Conservation (phyloP, 2,797 vertebrate species). For the Pampus argenteus region DNA sequence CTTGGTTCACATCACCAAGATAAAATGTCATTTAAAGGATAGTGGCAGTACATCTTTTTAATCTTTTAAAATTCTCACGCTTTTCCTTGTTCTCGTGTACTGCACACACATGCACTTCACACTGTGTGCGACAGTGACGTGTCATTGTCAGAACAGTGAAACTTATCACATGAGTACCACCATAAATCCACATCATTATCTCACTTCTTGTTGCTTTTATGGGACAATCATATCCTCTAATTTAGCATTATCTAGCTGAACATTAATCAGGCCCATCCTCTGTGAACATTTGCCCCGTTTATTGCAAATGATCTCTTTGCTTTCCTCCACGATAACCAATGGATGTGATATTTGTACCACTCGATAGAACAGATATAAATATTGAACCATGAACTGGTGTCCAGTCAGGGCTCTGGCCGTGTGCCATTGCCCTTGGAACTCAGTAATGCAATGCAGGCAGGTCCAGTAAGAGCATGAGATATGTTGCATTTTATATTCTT, state of each 20-base stretch:
- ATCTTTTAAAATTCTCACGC: background rate
- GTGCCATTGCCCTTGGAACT: conserved; percentile 24
- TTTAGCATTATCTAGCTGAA: conserved; percentile 50
- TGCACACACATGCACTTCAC: background rate
- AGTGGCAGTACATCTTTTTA: background rate
- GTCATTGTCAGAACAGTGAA: conserved; percentile 17
- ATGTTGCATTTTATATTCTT: background rate
- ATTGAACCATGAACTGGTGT: conserved; percentile 50
- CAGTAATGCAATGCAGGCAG: conserved; percentile 19
- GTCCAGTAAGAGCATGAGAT: background rate
- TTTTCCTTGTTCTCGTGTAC: background rate
- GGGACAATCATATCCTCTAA: conserved; percentile 53
- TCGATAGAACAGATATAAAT: conserved; percentile 33
- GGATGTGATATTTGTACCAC: conserved; percentile 52
- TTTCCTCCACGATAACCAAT: background rate
- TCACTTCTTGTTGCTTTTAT: conserved; percentile 59
- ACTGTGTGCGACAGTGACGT: background rate
- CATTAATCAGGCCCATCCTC: conserved; percentile 62
- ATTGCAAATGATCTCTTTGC: conserved; percentile 31
- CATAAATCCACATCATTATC: conserved; percentile 66
- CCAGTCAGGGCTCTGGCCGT: conserved; percentile 27
- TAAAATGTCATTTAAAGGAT: background rate
- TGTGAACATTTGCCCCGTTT: conserved; percentile 40
- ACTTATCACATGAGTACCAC: conserved; percentile 38
- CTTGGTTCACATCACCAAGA: background rate